Conservation (phyloP, 1,140 invertebrate genomes). For the Hormaphis cornu region DNA sequence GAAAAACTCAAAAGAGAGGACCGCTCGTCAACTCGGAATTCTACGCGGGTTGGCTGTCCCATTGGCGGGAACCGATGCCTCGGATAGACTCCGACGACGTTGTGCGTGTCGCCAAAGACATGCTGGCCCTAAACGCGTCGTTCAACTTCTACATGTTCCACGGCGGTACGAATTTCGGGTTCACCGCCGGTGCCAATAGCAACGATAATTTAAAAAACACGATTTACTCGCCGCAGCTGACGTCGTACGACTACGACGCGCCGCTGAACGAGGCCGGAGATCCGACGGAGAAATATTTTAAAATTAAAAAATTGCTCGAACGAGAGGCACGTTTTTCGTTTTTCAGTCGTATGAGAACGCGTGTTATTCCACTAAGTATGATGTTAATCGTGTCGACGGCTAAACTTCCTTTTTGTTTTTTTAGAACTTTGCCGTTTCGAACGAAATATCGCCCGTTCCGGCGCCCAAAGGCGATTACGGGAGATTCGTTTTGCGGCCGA, state of each 20-base stretch:
- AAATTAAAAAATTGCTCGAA: slow-evolving; percentile 56
- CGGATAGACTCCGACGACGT: slow-evolving; percentile 47
- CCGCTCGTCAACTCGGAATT: slow-evolving; percentile 83
- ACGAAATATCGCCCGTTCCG: slow-evolving; percentile 9
- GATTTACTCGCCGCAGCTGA: slow-evolving; percentile 44
- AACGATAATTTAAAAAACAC: slow-evolving; percentile 43
- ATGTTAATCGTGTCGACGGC: too few relatives aligned
- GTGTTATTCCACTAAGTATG: too few relatives aligned
- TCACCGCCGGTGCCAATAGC: slow-evolving; percentile 51
- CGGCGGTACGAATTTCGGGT: slow-evolving; percentile 62
- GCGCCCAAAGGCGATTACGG: slow-evolving; percentile 19
- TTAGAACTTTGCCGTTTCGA: slow-evolving; percentile 45
- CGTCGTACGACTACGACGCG: slow-evolving; percentile 81
- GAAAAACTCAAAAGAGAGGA: slow-evolving; percentile 42
- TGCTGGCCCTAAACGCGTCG: slow-evolving; percentile 49
- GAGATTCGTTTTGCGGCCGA: neutral
- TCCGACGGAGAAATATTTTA: slow-evolving; percentile 68
- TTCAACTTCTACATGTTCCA: slow-evolving; percentile 65
- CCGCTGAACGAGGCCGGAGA: slow-evolving; percentile 74
- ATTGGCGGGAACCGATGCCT: slow-evolving; percentile 66
- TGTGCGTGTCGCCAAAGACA: slow-evolving; percentile 52
- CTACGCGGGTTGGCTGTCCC: slow-evolving; percentile 78
- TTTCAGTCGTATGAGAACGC: neutral
- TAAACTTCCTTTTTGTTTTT: too few relatives aligned
- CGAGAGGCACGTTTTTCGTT: slow-evolving; percentile 45